phyloP scores from a whole-genome alignment of 53 echinoderm and acorn worm species.

The Mesocentrotus franciscanus region DNA sequence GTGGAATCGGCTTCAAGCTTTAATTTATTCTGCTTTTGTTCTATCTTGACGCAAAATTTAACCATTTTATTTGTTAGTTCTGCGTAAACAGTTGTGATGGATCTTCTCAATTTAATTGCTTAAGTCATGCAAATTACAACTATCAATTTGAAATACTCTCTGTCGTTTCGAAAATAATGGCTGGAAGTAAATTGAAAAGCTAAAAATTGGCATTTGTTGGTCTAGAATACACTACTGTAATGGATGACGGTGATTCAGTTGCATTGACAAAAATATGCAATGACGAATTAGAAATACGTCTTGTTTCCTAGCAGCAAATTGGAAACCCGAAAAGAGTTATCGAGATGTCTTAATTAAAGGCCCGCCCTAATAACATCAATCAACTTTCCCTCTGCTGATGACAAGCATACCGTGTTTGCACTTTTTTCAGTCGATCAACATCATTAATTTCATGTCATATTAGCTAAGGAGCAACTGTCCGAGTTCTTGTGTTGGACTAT shows the following conservation, averaged over 20 bases:
- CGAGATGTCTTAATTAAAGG: not conserved
- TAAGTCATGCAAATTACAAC: not conserved
- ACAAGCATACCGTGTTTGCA: conserved; percentile 2
- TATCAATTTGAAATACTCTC: not conserved
- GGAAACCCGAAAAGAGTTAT: not conserved
- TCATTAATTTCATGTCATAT: conserved; percentile 35
- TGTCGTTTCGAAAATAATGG: not conserved
- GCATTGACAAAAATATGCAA: not conserved
- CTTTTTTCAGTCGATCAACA: conserved; percentile 27
- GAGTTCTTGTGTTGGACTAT: not conserved
- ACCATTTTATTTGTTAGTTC: not conserved
- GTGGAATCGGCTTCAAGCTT: not conserved
- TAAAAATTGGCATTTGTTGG: not conserved
- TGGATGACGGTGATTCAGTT: not conserved
- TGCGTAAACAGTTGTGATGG: not conserved
- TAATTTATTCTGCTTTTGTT: not conserved
- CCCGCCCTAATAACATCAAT: conserved; percentile 2
- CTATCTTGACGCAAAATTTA: not conserved
- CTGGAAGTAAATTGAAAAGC: not conserved
- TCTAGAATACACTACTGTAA: not conserved
- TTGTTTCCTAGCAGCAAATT: conserved; percentile 22
- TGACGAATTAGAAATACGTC: not conserved
- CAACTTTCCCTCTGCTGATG: not conserved
- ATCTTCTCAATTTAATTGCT: not conserved
- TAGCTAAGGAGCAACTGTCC: not conserved